A percentile compares a stretch with the other conserved stretches of the same genome.
phyloP scores from a whole-genome alignment of 64 coral and sea anemone genomes.

The Montipora foliosa region DNA sequence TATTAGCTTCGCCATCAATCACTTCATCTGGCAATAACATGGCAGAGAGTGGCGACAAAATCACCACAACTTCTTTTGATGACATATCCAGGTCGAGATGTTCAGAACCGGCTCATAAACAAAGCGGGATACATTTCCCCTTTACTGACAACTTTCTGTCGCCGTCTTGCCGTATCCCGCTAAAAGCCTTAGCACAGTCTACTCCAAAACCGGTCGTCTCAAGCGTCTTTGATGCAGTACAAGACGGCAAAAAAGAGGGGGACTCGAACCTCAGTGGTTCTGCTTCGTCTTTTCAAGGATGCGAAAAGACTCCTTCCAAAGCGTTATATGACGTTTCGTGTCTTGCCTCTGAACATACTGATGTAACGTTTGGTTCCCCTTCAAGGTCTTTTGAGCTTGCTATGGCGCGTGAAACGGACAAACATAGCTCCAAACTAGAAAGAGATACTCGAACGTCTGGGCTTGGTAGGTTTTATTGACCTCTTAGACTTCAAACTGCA shows the following conservation, averaged over 20 bases:
- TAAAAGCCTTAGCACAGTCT: constrained; percentile 50
- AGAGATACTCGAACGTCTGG: constrained; percentile 27
- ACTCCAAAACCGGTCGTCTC: constrained; percentile 30
- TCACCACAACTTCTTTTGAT: background rate
- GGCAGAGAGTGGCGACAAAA: background rate
- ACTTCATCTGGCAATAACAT: background rate
- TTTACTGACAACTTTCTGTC: background rate
- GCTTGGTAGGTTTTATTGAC: background rate
- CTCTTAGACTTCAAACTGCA: background rate
- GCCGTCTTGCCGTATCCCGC: background rate
- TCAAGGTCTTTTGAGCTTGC: constrained; percentile 60
- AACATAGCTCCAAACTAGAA: background rate
- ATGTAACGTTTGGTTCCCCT: constrained; percentile 52
- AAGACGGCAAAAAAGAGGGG: background rate
- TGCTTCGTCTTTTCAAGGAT: background rate
- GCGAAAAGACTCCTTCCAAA: background rate
- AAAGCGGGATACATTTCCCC: background rate
- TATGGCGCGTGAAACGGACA: constrained; percentile 56
- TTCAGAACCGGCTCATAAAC: background rate
- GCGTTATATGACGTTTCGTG: background rate
- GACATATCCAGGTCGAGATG: background rate
- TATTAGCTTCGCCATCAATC: background rate
- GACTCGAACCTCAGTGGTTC: background rate
- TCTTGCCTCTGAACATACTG: background rate
- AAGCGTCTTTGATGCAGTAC: background rate